Base-by-base conservation (phyloP, 2,888 invertebrate species). In the Drosophila buzzatii region DNA sequence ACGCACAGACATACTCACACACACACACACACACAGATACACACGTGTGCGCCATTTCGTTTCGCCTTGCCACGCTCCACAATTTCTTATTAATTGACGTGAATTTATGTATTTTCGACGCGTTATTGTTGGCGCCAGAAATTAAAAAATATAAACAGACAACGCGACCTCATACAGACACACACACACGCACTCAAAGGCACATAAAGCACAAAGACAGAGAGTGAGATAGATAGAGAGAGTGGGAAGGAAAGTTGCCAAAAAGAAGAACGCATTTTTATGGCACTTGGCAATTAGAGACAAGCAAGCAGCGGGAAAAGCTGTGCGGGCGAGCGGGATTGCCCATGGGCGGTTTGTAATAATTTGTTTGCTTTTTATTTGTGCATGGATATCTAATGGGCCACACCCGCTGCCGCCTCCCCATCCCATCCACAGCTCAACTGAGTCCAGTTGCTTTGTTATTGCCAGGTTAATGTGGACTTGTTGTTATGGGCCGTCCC, bases 21-120 rank as follows among this genome's bases (percentile, higher is more conserved):
- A 23, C 53, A 52, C 35, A 52, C 35, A 52, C 16, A 55, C 65
- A 12, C 3, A 14, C 37, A 14, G 14, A 37, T 14, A 16, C 16
- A 47, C 59, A 74, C 73, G 72, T 73, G 79, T 75, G 83, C 53
- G 59, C 72, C 73, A 74, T 82, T 85, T 85, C 73, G 85, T 70
- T 81, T 75, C 73, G 71, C 70, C 62, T 66, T 76, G 76, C 83
- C 79, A 76, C 75, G 78, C 79, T 75, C 82, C 78, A 80, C 89
- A 89, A 85, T 86, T 89, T 59, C 86, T 90, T 89, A 89, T 89
- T 89, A 89, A 90, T 89, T 90, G 90, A 84, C 86, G 85, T 73
- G 77, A 91, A 89, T 89, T 89, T 91, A 89, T 89, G 89, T 76
- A 70, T 91, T 90, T 90, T 74, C 81, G 89, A 91, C 89, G 89